Evolutionary conservation across 37 sponge, comb jelly and placozoan genomes (phyloP).

Genomic region (Lycopodina hypogea): DNA sequence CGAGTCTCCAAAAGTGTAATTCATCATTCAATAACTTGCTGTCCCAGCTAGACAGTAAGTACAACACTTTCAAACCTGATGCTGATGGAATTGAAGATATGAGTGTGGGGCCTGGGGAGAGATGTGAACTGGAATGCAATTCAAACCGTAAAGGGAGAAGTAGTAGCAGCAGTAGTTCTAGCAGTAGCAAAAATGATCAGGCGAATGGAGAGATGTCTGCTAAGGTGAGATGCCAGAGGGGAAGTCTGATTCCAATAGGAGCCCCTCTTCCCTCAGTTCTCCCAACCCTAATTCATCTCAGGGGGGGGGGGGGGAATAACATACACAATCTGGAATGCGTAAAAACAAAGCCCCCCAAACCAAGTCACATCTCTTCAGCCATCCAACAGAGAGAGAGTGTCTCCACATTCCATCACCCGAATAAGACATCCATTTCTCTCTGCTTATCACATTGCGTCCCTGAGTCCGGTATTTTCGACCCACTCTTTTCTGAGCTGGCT

Average conservation of each 20-base stretch:
- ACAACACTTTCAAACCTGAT: not conserved
- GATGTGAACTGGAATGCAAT: too few relatives aligned
- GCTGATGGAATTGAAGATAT: not conserved
- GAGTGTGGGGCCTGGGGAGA: too few relatives aligned
- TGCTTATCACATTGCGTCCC: slow-evolving; percentile 4
- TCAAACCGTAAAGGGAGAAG: too few relatives aligned
- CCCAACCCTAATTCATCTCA: not conserved
- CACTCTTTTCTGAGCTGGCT: slow-evolving; percentile 4
- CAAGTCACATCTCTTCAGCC: not conserved
- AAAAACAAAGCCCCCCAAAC: not conserved
- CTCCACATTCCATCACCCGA: not conserved
- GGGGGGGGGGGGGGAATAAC: not conserved
- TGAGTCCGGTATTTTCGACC: slow-evolving; percentile 4
- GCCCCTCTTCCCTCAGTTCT: slow-evolving; percentile 1
- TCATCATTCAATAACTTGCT: not conserved
- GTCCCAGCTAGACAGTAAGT: not conserved
- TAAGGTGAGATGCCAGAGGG: not conserved
- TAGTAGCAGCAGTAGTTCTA: too few relatives aligned
- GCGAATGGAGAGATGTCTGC: not conserved
- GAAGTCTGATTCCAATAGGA: not conserved
- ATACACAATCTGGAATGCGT: too few relatives aligned
- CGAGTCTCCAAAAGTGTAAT: not conserved
- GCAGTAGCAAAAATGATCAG: too few relatives aligned
- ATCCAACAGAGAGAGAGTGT: not conserved
- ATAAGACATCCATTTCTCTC: not conserved